phyloP scores from a whole-genome alignment of 2,797 vertebrate genomes.

The Gallirallus australis region DNA sequence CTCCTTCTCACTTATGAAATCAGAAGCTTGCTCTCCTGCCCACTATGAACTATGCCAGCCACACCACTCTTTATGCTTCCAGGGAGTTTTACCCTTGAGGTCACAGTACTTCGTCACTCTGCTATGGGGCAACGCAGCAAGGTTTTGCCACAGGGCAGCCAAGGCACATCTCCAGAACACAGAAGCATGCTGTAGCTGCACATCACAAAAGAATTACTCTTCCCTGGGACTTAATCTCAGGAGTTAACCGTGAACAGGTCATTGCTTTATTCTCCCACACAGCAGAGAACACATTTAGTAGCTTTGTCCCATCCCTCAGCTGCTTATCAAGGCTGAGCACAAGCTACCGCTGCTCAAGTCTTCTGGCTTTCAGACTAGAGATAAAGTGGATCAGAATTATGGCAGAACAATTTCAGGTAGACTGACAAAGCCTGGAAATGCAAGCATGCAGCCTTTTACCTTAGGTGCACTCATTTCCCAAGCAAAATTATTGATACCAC shows the following conservation, averaged over 20 bases:
- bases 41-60: neutral
- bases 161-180: neutral
- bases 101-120: neutral
- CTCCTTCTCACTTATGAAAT: neutral
- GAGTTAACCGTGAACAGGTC: neutral
- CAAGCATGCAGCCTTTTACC: neutral
- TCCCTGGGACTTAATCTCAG: neutral
- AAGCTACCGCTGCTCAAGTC: neutral
- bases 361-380: neutral
- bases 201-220: neutral
- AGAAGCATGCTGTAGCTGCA: neutral
- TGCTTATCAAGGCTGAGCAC: neutral
- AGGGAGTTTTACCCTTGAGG: neutral
- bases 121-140: neutral
- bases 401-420: neutral
- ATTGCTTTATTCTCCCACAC: neutral
- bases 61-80: neutral
- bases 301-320: neutral
- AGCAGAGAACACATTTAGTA: neutral
- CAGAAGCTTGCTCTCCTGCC: neutral
- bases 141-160: neutral
- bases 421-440: neutral
- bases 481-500: slow-evolving; percentile 4
- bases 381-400: neutral
- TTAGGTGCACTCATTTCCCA: slow-evolving; percentile 32